Evolutionary conservation across 2,888 invertebrate species (phyloP), one percentile per base, ranked within the genome.

Genomic region (Glyphotaelius pellucidus): DNA sequence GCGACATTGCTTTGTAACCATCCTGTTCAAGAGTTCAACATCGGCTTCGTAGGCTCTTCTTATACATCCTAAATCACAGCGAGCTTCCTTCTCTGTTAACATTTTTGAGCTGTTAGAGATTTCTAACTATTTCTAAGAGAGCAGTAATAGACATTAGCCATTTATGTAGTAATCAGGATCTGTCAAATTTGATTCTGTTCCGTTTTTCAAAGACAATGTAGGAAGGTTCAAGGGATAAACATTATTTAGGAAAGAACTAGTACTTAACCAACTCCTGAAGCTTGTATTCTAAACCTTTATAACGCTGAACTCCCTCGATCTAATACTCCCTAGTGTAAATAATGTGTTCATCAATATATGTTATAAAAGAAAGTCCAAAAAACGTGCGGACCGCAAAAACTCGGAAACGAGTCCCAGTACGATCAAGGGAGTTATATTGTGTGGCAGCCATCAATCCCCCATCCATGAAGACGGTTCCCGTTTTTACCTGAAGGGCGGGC

Each of bases 1-100:
- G 19, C 91, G 85, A 3, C 94, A 95, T 30, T 94, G 91, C n/a
- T 93, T 90, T 2, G 92, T 93, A 15, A 94, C 92, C 80, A 95
- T 90, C 32, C 91, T 93, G 84, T 94, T 92, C 14, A 95, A 93
- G 7, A 90, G 90, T 5, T 94, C 93, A 2, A 95, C 47, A 93
- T 95, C 95, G 0, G 92, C 91, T 31, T 93, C 93, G 85, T 94
- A 93, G 47, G 94, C 94, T 15, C 94, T 93, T 90, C 94, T 92
- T 15, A 93, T 42, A 31, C 88, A 81, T 25, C 92, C 92, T 79
- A 92, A 88, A 52, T 80, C 30, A 84, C n/a, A 42, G 25, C 14
- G 32, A 14, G 91, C 91, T n/a, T 86, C 85, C 52, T 88, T 91
- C 80, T 90, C 91, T n/a, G 90, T 80, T 47, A 91, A 79, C n/a